phyloP scores from a whole-genome alignment of 2,113 vertebrate species.

The Odocoileus hemionus region DNA sequence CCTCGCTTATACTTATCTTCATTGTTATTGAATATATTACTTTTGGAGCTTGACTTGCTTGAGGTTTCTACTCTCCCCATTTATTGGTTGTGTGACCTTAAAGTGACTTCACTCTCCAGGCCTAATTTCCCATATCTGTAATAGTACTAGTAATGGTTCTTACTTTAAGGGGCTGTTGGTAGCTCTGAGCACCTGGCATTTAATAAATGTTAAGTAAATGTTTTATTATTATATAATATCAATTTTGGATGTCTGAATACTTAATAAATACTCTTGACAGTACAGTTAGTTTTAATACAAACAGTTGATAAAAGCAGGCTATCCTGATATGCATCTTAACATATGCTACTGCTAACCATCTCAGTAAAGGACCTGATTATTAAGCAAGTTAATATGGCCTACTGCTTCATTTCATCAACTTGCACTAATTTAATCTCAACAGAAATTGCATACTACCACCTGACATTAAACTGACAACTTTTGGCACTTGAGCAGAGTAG shows the following conservation, averaged over 20 bases:
- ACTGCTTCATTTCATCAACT: conserved; percentile 52
- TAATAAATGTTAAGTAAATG: background rate
- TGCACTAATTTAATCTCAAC: conserved; percentile 2
- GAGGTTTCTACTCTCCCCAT: background rate
- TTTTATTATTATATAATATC: background rate
- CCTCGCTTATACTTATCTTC: background rate
- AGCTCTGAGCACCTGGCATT: background rate
- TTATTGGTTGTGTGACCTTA: background rate
- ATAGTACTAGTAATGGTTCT: background rate
- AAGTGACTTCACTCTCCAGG: background rate
- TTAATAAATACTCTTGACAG: background rate
- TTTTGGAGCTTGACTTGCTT: background rate
- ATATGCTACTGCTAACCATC: background rate
- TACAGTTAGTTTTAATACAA: background rate
- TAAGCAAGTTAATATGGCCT: background rate
- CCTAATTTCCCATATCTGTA: background rate
- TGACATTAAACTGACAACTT: background rate
- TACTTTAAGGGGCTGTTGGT: background rate
- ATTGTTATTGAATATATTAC: background rate
- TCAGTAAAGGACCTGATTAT: background rate
- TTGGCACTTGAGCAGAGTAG: background rate
- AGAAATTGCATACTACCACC: background rate
- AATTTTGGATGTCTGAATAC: background rate
- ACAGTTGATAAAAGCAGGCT: background rate
- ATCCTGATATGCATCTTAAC: background rate